Conservation (phyloP, 2,888 invertebrate species). For the Prosapia bicincta region DNA sequence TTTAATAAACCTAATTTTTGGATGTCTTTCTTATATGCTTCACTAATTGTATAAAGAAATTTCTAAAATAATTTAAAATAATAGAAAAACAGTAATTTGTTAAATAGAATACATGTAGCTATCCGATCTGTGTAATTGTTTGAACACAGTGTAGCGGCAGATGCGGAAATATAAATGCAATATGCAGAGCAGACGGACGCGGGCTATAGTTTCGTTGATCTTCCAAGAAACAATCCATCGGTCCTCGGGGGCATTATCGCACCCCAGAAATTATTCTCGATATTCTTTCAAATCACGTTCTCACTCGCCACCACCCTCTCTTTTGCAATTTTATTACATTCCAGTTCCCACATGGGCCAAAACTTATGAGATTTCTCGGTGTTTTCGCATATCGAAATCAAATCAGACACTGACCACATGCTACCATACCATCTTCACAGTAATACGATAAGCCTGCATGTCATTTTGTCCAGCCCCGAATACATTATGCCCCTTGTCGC, state of each 20-base stretch:
- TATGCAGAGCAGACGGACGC: background rate
- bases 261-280: constrained; percentile 4
- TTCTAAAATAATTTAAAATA: no score
- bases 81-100: no score
- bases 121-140: no score
- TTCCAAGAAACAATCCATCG: background rate
- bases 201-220: background rate
- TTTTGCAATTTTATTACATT: constrained; percentile 24
- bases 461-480: background rate
- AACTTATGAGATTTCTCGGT: constrained; percentile 31
- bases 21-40: no score
- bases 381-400: constrained; percentile 42
- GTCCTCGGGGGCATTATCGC: background rate
- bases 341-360: background rate
- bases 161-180: no score
- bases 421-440: background rate
- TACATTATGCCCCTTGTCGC: background rate
- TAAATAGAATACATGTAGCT: no score
- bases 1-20: no score
- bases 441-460: background rate
- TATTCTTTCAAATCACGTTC: constrained; percentile 22
- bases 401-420: constrained; percentile 39
- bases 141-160: no score
- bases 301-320: constrained; percentile 7
- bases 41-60: no score